Conservation (phyloP, 2,888 invertebrate genomes). For the Phaedon cochleariae region DNA sequence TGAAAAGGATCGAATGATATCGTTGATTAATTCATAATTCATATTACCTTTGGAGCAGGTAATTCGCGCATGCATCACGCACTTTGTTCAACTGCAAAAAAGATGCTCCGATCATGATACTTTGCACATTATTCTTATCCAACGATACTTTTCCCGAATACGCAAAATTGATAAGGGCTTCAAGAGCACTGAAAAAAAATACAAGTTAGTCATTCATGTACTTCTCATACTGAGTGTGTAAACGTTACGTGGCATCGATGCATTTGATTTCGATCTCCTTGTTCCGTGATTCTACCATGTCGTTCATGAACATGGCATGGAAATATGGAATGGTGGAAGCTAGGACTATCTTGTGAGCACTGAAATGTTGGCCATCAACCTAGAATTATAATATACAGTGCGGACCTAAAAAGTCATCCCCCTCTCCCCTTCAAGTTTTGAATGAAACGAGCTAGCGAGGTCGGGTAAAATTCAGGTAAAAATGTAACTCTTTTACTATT, state of each 20-base stretch:
- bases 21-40: neutral
- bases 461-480: too few species aligned
- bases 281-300: constrained; percentile 86
- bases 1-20: too few species aligned
- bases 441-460: too few species aligned
- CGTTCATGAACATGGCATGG: constrained; percentile 88
- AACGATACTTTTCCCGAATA: constrained; percentile 83
- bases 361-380: constrained; percentile 81
- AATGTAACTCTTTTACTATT: too few species aligned
- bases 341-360: constrained; percentile 83
- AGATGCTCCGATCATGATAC: constrained; percentile 84
- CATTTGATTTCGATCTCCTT: constrained; percentile 83
- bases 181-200: constrained; percentile 72
- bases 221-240: constrained; percentile 18
- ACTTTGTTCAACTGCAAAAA: constrained; percentile 83
- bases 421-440: too few species aligned
- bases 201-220: neutral
- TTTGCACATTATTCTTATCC: constrained; percentile 82
- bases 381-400: constrained; percentile 54
- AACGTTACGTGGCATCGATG: constrained; percentile 77
- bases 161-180: constrained; percentile 84
- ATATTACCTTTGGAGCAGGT: constrained; percentile 73
- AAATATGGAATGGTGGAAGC: constrained; percentile 90
- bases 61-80: constrained; percentile 84
- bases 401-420: too few species aligned